Base-by-base conservation (phyloP, 2,113 vertebrate genomes). In the Tachuris rubrigastra region DNA sequence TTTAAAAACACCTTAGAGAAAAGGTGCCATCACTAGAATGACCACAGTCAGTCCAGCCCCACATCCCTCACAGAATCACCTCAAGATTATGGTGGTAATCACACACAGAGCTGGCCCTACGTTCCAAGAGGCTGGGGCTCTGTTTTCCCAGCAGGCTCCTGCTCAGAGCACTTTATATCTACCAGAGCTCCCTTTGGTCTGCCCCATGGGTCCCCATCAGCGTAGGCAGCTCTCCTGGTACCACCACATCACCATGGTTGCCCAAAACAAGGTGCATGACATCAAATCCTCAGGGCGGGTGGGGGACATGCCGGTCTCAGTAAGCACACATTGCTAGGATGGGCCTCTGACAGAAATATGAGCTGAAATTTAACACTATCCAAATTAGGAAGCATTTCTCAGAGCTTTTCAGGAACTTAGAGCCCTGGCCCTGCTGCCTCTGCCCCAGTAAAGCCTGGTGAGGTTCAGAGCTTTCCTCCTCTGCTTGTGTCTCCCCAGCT, bases 401-500 rank as follows among this genome's bases (percentile, higher is more conserved):
- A 85, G 73, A 55, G 80, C 39, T 71, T 47, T 68, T 75, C 60
- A 81, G 65, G 14, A 69, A 37, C 37, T 44, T 25, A 52, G 15
- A 49, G 49, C 53, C n/a, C 31, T 22, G 6, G 41, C 25, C 25
- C 18, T 66, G 25, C 58, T 76, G 65, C 12, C 18, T 66, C 58
- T 52, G 12, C 31, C 24, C 23, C 8, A 84, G 30, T 17, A 63
- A 78, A 63, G 39, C 39, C 52, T 72, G 25, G 10, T 52, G 63
- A 82, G 53, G 69, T 63, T 85, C 81, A 65, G 56, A 47, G 56
- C 55, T 79, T 74, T 91, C 44, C n/a, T 78, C 59, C 23, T 81
- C 75, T 14, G 18, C 49, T 87, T 0, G 0, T n/a, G 33, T 41
- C 73, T 52, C n/a, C 0, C 3, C 42, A n/a, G 25, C 46, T 71